Base-by-base conservation (phyloP, 2,113 vertebrate genomes). In the Zootoca vivipara region DNA sequence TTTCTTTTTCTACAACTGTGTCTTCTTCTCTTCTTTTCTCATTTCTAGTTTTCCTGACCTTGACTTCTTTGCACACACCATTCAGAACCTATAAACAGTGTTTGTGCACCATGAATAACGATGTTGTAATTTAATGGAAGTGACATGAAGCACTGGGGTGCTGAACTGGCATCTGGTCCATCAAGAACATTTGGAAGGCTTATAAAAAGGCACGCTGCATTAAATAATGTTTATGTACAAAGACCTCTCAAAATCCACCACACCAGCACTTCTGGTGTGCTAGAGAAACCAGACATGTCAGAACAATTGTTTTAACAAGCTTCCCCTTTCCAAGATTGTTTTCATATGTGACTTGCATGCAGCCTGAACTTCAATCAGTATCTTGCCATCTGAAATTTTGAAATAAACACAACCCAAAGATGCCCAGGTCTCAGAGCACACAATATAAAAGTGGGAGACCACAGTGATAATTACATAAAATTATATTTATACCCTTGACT, bases 371-470 rank as follows among this genome's bases (percentile, higher is more conserved):
- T 86, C 40, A 86, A 82, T 40, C 87, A 87, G 70, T 56, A 40
- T 85, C 56, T 64, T 2, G 0, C 65, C 86, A 92, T 12, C 62
- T 91, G 80, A 92, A 82, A 86, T 85, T 70, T 89, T 83, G 72
- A 91, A 92, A 89, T 91, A 91, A 78, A 64, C 83, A 77, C 65
- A 90, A 90, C 88, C 18, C 77, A 69, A 8, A 89, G 10, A 91
- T 46, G 42, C 70, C 67, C 58, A 69, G 42, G 33, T 69, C 26
- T 78, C 75, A n/a, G 56, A 83, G 85, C 86, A 83, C 67, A 87
- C 4, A 74, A 46, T 33, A 42, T 86, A 58, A 72, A 90, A 74
- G 75, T 10, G 24, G n/a, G 22, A 8, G 7, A 26, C 22, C 56
- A 46, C 33, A 67, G n/a, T 9, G 1, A 38, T 85, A 82, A 82